phyloP scores from a whole-genome alignment of 1,140 invertebrate genomes.

The Aphaenogaster rudis region DNA sequence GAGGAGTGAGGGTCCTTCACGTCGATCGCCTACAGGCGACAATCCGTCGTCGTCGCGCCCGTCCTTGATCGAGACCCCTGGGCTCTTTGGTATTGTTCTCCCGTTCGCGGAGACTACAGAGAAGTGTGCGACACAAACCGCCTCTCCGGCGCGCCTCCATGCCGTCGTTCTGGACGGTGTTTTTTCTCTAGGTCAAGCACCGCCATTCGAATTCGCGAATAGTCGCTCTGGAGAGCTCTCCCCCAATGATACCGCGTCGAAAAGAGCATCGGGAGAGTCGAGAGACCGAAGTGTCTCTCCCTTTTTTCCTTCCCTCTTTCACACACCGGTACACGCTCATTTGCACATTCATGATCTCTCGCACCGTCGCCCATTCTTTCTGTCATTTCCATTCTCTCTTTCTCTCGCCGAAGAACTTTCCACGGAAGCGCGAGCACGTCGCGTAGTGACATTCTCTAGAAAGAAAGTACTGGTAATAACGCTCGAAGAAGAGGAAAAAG shows the following conservation, averaged over 20 bases:
- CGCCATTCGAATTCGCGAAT: conserved; percentile 65
- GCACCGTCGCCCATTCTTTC: conserved; percentile 65
- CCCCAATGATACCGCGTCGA: conserved; percentile 62
- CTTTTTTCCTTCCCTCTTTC: conserved; percentile 36
- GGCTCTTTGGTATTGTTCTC: conserved; percentile 85
- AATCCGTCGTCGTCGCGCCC: conserved; percentile 42
- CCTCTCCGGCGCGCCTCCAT: conserved; percentile 34
- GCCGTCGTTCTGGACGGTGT: conserved; percentile 34
- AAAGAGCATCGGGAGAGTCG: conserved; percentile 45
- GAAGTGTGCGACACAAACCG: conserved; percentile 62
- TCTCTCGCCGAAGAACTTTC: conserved; percentile 52
- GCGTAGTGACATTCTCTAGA: conserved; percentile 64
- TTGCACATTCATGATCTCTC: conserved; percentile 45
- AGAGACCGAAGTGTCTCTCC: conserved; percentile 42
- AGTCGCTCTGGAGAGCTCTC: conserved; percentile 63
- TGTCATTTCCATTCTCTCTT: conserved; percentile 65
- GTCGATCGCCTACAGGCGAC: conserved; percentile 33
- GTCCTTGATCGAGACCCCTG: conserved; percentile 79
- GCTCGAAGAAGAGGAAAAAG: conserved; percentile 13
- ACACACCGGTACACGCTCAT: not conserved
- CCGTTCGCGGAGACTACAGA: conserved; percentile 73
- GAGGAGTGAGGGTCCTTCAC: conserved; percentile 35
- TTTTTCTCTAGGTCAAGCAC: conserved; percentile 70
- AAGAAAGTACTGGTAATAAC: conserved; percentile 51
- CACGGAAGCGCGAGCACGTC: conserved; percentile 58